Evolutionary conservation across 2,888 invertebrate species (phyloP).

Genomic region (Penaeus monodon): DNA sequence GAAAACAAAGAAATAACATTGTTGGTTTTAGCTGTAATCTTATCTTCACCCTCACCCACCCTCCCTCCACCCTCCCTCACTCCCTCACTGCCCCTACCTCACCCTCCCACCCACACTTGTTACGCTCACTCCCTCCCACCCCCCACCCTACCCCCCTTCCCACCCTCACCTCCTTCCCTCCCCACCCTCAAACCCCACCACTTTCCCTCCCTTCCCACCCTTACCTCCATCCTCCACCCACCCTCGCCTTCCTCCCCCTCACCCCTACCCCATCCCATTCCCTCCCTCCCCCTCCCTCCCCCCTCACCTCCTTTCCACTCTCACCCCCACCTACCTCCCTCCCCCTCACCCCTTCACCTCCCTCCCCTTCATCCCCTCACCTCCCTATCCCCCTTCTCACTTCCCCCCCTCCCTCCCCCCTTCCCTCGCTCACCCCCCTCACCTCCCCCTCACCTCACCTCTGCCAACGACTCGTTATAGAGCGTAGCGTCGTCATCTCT

Average conservation of each 20-base stretch:
- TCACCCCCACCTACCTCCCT: neutral
- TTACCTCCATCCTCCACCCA: neutral
- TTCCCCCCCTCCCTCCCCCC: neutral
- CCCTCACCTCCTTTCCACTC: neutral
- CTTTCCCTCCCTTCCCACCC: neutral
- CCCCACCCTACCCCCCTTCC: neutral
- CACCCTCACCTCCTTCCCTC: neutral
- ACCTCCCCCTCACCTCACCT: neutral
- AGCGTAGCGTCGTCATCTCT: constrained; percentile 78
- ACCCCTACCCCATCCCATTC: too few relatives aligned
- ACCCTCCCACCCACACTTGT: neutral
- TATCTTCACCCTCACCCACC: neutral
- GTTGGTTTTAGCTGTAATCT: too few relatives aligned
- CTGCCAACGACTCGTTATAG: constrained; percentile 14
- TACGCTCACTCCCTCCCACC: neutral
- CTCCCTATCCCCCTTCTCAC: too few relatives aligned
- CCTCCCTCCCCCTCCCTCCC: neutral
- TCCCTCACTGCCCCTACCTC: neutral
- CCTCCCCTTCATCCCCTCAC: neutral
- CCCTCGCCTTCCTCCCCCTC: neutral
- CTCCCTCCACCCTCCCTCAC: neutral
- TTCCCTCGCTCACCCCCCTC: neutral
- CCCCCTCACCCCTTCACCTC: neutral
- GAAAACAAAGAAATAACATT: too few relatives aligned
- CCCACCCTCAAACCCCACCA: too few relatives aligned